Evolutionary conservation across 2,888 invertebrate species (phyloP).

Genomic region (Morpho deidamia): DNA sequence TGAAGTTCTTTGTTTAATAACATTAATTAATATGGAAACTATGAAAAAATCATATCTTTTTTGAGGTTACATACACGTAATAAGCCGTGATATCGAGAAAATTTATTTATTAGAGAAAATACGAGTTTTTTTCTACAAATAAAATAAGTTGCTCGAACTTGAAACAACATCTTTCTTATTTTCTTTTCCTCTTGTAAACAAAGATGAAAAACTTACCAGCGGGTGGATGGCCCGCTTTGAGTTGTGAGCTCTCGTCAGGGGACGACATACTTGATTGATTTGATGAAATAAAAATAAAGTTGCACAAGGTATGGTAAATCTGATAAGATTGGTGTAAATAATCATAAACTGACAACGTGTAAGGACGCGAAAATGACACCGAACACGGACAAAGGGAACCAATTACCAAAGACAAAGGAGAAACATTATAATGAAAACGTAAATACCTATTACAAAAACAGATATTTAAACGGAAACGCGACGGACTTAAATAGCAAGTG

Average conservation of each 20-base stretch:
- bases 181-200: conserved; percentile 32
- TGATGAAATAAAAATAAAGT: conserved; percentile 12
- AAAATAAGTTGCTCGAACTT: too few species aligned
- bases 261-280: conserved; percentile 52
- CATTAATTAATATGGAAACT: conserved; percentile 26
- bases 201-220: conserved; percentile 82
- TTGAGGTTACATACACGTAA: conserved; percentile 12
- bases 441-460: too few species aligned
- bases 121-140: too few species aligned
- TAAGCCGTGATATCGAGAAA: too few species aligned
- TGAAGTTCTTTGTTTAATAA: conserved; percentile 48
- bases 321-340: conserved; percentile 41
- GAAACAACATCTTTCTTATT: too few species aligned
- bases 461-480: not conserved
- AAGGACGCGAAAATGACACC: conserved; percentile 27
- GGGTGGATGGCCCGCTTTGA: conserved; percentile 93
- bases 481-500: not conserved
- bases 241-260: conserved; percentile 80
- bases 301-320: conserved; percentile 25
- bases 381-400: not conserved
- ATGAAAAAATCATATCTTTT: conserved; percentile 6
- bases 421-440: too few species aligned
- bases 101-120: too few species aligned
- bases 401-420: too few species aligned
- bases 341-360: conserved; percentile 52